Evolutionary conservation across 2,888 invertebrate genomes (phyloP), one percentile per base, ranked within the genome.

Genomic region (Phytoseiulus persimilis): DNA sequence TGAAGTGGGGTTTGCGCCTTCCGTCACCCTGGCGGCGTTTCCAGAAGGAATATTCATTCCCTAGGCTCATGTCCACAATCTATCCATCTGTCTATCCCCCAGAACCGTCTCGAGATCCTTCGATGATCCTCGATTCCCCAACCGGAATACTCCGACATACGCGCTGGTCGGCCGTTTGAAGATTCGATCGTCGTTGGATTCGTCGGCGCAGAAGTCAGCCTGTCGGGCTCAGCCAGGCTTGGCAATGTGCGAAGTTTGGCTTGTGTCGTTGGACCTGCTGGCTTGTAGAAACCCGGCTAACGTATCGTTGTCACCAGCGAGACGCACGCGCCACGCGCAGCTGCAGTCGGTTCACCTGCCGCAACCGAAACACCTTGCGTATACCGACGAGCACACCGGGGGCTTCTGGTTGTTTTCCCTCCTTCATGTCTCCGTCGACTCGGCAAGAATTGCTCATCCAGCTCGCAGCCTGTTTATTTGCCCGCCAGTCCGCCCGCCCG

Each of bases 181-280:
- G 65, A 65, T 65, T 2, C 18, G 65, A 65, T 65, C 65, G 65
- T 65, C 28, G 65, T 28, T 28, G 65, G 9, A 11, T 46, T 14
- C 14, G 14, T 23, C 65, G 65, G 28, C 2, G 65, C 65, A 65
- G 65, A 18, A 65, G 65, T 65, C 65, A 28, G 46, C 46, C 46
- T 6, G 46, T 46, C 46, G 46, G 14, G 46, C 46, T 46, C 46
- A 46, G 65, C 65, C 65, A 65, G 65, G 11, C 65, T 65, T 65
- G 65, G 65, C 65, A 65, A 65, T 14, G 65, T 65, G 65, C 65
- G 65, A 65, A 65, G 65, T 65, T 65, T 28, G 65, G 65, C 65
- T 65, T 65, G 65, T 65, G 65, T 65, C 65, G 65, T 65, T 65
- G 65, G 65, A 65, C 65, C 65, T 65, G 65, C 65, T 65, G 65